phyloP scores from a whole-genome alignment of 1,140 invertebrate species.

The Trissolcus basalis region DNA sequence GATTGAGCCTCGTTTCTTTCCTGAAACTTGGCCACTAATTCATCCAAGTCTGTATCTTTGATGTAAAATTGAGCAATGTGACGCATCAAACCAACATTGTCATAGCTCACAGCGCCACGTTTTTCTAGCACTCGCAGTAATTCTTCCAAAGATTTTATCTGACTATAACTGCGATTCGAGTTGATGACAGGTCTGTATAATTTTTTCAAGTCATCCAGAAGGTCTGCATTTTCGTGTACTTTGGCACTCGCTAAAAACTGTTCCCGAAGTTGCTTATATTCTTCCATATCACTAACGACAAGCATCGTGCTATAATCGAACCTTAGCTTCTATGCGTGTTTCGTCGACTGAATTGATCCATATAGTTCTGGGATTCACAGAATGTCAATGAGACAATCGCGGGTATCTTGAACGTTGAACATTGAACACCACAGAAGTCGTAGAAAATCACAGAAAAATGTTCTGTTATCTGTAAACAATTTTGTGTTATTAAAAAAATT shows the following conservation, averaged over 20 bases:
- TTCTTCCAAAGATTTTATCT: neutral
- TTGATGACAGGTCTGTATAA: neutral
- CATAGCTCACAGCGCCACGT: neutral
- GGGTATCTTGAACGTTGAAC: no score
- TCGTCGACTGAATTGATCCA: neutral
- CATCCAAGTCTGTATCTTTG: neutral
- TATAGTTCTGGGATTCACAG: neutral
- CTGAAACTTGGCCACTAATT: neutral
- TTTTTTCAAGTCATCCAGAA: neutral
- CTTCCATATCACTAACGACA: neutral
- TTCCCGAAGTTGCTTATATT: neutral
- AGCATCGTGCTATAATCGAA: neutral
- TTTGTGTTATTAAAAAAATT: no score
- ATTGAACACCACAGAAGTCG: no score
- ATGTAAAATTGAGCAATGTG: neutral
- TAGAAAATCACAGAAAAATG: no score
- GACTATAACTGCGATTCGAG: neutral
- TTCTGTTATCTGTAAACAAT: no score
- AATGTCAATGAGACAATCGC: neutral
- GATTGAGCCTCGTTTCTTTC: no score
- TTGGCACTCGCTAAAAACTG: neutral
- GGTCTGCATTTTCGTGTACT: neutral
- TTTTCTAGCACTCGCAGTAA: neutral
- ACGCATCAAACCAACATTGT: neutral
- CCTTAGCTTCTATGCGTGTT: neutral